Conservation (phyloP, 2,797 vertebrate species). For the Malurus splendens region DNA sequence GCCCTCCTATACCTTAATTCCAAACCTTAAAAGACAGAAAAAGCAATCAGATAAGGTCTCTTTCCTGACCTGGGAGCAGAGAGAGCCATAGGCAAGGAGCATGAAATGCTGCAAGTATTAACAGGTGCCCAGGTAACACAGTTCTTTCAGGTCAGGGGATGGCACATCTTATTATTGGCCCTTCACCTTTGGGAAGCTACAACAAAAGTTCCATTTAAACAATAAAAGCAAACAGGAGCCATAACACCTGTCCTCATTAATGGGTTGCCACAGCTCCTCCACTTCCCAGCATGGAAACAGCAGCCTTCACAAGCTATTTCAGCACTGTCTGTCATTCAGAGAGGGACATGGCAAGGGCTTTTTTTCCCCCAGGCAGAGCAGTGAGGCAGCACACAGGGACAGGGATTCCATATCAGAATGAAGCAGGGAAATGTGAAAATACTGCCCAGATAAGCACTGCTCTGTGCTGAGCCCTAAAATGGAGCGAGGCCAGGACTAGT, state of each 20-base stretch:
- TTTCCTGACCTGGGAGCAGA: background rate
- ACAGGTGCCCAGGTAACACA: background rate
- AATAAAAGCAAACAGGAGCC: background rate
- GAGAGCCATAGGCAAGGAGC: background rate
- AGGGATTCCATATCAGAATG: background rate
- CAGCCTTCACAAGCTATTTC: background rate
- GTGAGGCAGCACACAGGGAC: rapidly evolving
- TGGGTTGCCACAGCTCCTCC: background rate
- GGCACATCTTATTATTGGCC: background rate
- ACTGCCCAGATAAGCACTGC: background rate
- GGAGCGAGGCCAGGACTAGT: background rate
- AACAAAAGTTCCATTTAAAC: background rate
- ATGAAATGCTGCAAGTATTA: background rate
- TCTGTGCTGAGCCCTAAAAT: background rate
- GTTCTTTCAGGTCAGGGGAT: background rate
- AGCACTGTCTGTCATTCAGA: rapidly evolving
- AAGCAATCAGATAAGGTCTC: background rate
- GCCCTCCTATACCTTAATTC: background rate
- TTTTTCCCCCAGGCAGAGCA: background rate
- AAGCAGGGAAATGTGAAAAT: background rate
- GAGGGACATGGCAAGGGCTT: background rate
- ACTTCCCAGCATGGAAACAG: background rate
- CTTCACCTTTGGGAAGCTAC: background rate
- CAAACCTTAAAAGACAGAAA: background rate
- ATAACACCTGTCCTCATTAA: background rate